Conservation (phyloP, 2,797 vertebrate species). For the Syngnathus acus region DNA sequence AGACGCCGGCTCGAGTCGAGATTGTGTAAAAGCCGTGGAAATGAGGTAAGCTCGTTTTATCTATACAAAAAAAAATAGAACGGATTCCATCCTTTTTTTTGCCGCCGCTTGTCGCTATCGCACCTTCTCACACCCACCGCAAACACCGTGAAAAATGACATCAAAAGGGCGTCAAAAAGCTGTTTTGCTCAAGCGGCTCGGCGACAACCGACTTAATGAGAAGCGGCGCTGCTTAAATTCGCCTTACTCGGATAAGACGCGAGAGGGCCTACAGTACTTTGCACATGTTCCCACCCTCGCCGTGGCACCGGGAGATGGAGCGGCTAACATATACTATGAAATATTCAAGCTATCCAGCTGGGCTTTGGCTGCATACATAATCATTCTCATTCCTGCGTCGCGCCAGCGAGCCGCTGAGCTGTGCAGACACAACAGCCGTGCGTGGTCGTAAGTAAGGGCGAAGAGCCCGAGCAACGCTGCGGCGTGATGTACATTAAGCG, state of each 20-base stretch:
- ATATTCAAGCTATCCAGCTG: conserved; percentile 75
- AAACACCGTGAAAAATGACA: background rate
- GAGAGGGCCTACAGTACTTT: background rate
- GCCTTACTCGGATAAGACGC: background rate
- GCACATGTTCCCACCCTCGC: conserved; percentile 39
- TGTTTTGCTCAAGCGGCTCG: conserved; percentile 22
- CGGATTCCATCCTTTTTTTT: background rate
- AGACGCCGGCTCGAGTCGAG: conserved; percentile 52
- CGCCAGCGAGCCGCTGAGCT: conserved; percentile 49
- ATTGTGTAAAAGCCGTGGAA: conserved; percentile 19
- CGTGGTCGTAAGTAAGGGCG: conserved; percentile 48
- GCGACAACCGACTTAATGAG: conserved; percentile 17
- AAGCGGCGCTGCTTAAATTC: conserved; percentile 6
- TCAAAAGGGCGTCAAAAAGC: too few species aligned
- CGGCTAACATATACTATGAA: conserved; percentile 69
- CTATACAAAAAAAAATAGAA: background rate
- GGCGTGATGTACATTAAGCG: conserved; percentile 66
- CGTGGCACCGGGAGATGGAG: conserved; percentile 60
- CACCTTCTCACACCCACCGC: background rate
- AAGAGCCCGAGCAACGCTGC: conserved; percentile 50
- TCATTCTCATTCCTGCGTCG: conserved; percentile 66
- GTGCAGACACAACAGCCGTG: conserved; percentile 49
- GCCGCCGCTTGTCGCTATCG: background rate
- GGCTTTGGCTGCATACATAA: conserved; percentile 73
- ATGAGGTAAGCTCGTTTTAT: background rate